These are phyloP conservation scores for Romanomermis culicivorax DNA, from an alignment of 2,888 invertebrate species.

Conservation along the genomic window DNA sequence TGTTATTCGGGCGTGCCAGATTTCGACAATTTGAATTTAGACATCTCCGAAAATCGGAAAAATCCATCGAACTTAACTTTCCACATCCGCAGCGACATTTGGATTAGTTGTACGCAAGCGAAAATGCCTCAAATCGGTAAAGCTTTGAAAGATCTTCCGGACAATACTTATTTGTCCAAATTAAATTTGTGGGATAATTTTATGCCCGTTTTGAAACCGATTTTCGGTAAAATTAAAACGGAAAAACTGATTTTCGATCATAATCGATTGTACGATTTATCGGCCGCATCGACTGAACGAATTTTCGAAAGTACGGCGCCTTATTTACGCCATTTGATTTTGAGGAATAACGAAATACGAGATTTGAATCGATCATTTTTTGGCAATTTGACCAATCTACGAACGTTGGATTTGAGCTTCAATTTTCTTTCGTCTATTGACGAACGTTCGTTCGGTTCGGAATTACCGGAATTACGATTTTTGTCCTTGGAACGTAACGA, in stretches of 20 bases:
- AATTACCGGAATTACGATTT: slow-evolving; percentile 25
- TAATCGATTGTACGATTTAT: slow-evolving; percentile 3
- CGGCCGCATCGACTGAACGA: slow-evolving; percentile 13
- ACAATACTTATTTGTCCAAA: slow-evolving; percentile 9
- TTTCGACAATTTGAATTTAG: background rate
- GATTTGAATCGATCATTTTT: slow-evolving; percentile 16
- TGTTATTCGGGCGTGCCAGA: background rate
- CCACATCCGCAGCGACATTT: background rate
- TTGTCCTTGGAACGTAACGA: slow-evolving; percentile 29
- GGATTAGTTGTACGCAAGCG: slow-evolving; percentile 11
- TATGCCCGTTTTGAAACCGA: slow-evolving; percentile 5
- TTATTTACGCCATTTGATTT: slow-evolving; percentile 14
- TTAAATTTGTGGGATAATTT: slow-evolving; percentile 12
- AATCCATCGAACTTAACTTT: background rate
- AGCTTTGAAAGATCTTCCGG: slow-evolving; percentile 5
- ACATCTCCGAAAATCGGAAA: background rate
- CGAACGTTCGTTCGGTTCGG: background rate
- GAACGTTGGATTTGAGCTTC: slow-evolving; percentile 17
- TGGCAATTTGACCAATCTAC: slow-evolving; percentile 14
- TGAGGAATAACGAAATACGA: slow-evolving; percentile 20
- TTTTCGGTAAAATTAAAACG: slow-evolving; percentile 9
- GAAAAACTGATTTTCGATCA: slow-evolving; percentile 10
- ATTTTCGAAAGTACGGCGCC: slow-evolving; percentile 2
- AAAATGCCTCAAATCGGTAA: slow-evolving; percentile 6
- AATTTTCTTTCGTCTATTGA: background rate